Percentiles rank a stretch among this genome's conserved stretches.
Conservation (phyloP, 2,797 vertebrate species). For the Buphagus erythrorhynchus region DNA sequence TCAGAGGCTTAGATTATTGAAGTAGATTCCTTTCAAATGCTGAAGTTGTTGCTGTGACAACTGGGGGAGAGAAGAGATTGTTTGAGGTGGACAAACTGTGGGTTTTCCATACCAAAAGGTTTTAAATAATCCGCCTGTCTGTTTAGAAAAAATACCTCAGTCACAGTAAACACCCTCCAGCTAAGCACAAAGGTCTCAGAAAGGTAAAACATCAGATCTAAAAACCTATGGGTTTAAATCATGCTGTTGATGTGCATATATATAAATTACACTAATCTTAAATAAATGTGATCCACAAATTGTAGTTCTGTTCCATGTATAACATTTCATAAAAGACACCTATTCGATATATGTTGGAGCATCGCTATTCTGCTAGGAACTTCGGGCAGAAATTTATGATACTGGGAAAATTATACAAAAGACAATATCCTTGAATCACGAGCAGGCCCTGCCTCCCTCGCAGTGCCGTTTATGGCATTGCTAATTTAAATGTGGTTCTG, state of each 20-base stretch:
- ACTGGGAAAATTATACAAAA: slow-evolving; percentile 44
- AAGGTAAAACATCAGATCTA: background rate
- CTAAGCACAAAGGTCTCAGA: background rate
- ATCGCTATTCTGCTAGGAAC: background rate
- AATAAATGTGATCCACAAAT: background rate
- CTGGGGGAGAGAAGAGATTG: slow-evolving; percentile 40
- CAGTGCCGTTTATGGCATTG: slow-evolving; percentile 10
- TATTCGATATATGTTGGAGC: slow-evolving; percentile 11
- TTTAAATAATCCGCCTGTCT: slow-evolving; percentile 35
- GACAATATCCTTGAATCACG: slow-evolving; percentile 9
- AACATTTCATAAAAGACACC: slow-evolving; percentile 23
- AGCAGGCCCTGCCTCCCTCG: background rate
- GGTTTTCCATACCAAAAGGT: slow-evolving; percentile 57
- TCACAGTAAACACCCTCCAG: background rate
- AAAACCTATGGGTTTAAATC: background rate
- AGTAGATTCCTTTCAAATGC: slow-evolving; percentile 79
- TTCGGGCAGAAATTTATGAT: slow-evolving; percentile 1
- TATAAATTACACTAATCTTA: slow-evolving; percentile 6
- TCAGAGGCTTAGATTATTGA: slow-evolving; percentile 83
- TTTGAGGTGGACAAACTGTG: slow-evolving; percentile 46
- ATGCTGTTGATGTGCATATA: background rate
- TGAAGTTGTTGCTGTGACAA: slow-evolving; percentile 80
- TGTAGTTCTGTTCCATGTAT: background rate
- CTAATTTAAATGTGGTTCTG: slow-evolving; percentile 56
- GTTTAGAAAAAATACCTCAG: slow-evolving; percentile 37